Conservation (phyloP, 2,113 vertebrate genomes). For the Axis porcinus region DNA sequence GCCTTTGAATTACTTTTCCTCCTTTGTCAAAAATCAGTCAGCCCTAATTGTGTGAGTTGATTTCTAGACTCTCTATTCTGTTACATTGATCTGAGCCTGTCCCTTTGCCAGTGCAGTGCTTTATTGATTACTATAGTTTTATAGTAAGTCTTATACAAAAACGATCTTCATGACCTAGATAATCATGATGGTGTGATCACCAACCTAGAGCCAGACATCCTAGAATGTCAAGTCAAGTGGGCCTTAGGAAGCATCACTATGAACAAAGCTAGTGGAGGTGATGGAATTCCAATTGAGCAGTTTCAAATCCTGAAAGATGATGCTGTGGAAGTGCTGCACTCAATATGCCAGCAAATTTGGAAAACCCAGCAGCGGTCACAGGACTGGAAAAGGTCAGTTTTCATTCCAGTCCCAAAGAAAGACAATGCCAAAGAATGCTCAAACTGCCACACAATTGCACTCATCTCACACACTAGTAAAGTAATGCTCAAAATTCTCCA, state of each 20-base stretch:
- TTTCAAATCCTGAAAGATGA: not conserved
- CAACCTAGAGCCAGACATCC: not conserved
- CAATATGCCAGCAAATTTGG: not conserved
- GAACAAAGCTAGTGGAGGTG: not conserved
- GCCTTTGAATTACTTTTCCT: not conserved
- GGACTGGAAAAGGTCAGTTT: not conserved
- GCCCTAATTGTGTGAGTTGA: not conserved
- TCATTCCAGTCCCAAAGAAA: not conserved
- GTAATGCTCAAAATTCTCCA: not conserved
- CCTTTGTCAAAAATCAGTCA: not conserved
- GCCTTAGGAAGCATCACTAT: not conserved
- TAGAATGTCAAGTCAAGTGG: not conserved
- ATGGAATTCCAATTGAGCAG: not conserved
- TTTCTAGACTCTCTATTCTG: not conserved
- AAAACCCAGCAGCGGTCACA: not conserved
- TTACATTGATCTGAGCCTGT: not conserved
- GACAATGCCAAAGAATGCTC: not conserved
- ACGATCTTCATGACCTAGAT: not conserved
- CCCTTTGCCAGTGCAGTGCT: not conserved
- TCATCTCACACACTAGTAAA: not conserved
- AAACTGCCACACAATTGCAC: not conserved
- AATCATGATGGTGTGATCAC: not conserved
- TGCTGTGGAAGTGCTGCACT: not conserved
- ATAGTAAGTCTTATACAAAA: not conserved
- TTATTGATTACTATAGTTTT: not conserved